Evolutionary conservation across 1,140 invertebrate species (phyloP), one percentile per base, ranked within the genome.

Genomic region (Aradophagus sp.): DNA sequence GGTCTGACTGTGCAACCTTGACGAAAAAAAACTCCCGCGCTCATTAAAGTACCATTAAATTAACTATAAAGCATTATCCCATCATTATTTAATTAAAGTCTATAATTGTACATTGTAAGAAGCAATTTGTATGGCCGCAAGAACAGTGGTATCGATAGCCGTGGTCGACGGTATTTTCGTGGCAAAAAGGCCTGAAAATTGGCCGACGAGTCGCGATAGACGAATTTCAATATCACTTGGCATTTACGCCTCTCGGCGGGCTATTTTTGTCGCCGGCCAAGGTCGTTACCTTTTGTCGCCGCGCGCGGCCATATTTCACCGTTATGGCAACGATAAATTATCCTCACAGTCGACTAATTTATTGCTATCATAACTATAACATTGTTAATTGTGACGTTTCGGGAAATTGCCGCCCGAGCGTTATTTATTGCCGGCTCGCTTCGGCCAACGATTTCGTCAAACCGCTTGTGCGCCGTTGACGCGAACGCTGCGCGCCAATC

Each of bases 71-170:
- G 59, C 52, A 70, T 63, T 63, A 70, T 58, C 58, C 67, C 63
- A 63, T 70, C 58, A 70, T 70, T 70, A 70, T 70, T 70, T 70
- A 63, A 70, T 70, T 70, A 70, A 63, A 70, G 58, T 63, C 67
- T 52, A 63, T 70, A 70, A 70, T 63, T 70, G 67, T 59, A 70
- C 59, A 70, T 63, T 63, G 67, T 70, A 53, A 52, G 52, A 53
- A 52, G 67, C 39, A 58, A 70, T 63, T 70, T 63, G 44, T 42
- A 36, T 11, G 42, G 62, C 34, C 62, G 48, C 36, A 61, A 55
- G 29, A 48, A 48, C 41, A 38, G 3, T 55, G 27, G 42, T 55
- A 61, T 61, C 42, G 48, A 42, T 23, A 59, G 14, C 29, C n/a
- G 29, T 29, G 38, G 47, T 45, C 36, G 34, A 34, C 38, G 47